A percentile compares a stretch with the other conserved stretches of the same genome.
Evolutionary conservation across 2,888 invertebrate species (phyloP).

Genomic region (Leptinotarsa juncta): DNA sequence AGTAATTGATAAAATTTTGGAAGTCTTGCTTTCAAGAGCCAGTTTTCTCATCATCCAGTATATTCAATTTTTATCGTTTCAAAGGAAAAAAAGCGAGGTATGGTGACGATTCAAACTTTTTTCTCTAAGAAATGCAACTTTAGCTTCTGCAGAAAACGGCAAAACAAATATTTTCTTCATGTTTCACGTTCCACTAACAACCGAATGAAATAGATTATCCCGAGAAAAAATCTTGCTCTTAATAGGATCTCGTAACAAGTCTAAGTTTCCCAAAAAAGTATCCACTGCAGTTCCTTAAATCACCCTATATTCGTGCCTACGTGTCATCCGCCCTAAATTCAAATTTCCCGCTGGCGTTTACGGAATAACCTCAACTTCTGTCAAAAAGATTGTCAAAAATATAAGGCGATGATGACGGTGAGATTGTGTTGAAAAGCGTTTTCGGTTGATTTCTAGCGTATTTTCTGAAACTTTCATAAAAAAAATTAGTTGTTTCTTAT

Average conservation of each 20-base stretch:
- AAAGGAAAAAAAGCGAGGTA: no score
- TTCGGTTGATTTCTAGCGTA: slow-evolving; percentile 29
- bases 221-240: not conserved
- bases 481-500: slow-evolving; percentile 34
- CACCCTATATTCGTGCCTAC: slow-evolving; percentile 28
- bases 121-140: no score
- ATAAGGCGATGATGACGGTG: slow-evolving; percentile 34
- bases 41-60: no score
- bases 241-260: no score
- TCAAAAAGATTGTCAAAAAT: slow-evolving; percentile 39
- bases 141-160: no score
- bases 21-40: no score
- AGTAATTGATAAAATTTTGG: no score
- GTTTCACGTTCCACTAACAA: no score
- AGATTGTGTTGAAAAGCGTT: slow-evolving; percentile 40
- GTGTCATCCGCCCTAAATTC: slow-evolving; percentile 31
- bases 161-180: no score
- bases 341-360: slow-evolving; percentile 39
- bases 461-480: slow-evolving; percentile 29
- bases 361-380: slow-evolving; percentile 44
- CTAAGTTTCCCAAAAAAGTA: not conserved
- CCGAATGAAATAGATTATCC: no score
- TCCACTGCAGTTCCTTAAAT: not conserved
- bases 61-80: no score
- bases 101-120: no score